Conservation (phyloP, 2,797 vertebrate species). For the Hafferia zeledoni region DNA sequence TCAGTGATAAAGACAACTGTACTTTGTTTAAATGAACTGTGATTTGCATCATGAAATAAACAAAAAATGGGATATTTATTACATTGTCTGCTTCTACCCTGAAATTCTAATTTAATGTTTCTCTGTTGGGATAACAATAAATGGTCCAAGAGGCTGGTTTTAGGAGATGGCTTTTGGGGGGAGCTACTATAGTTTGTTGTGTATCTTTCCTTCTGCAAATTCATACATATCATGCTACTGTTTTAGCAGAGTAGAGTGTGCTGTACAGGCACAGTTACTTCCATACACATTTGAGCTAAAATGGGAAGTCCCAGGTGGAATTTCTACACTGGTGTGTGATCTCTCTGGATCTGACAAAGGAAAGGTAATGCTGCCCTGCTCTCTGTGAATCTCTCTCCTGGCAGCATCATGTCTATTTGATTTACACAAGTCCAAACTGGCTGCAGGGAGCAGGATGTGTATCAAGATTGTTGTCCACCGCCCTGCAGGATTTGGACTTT, state of each 20-base stretch:
- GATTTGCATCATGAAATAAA: not conserved
- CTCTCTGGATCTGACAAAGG: not conserved
- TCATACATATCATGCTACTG: not conserved
- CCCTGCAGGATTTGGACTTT: not conserved
- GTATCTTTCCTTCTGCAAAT: not conserved
- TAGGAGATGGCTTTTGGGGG: not conserved
- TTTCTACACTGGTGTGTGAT: not conserved
- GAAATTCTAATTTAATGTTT: not conserved
- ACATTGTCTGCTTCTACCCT: not conserved
- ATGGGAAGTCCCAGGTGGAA: not conserved
- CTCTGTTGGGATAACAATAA: not conserved
- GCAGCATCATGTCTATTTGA: not conserved
- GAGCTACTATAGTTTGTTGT: not conserved
- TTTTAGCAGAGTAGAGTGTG: not conserved
- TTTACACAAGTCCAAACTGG: not conserved
- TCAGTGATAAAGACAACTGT: not conserved
- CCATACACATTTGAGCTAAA: not conserved
- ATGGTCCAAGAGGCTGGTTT: not conserved
- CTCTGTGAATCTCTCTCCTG: not conserved
- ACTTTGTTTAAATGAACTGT: not conserved
- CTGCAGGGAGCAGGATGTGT: not conserved
- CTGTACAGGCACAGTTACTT: not conserved
- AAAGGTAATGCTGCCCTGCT: not conserved
- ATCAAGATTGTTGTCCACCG: not conserved
- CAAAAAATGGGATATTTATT: not conserved